phyloP scores from a whole-genome alignment of 2,888 invertebrate genomes.

The Globia sparganii region DNA sequence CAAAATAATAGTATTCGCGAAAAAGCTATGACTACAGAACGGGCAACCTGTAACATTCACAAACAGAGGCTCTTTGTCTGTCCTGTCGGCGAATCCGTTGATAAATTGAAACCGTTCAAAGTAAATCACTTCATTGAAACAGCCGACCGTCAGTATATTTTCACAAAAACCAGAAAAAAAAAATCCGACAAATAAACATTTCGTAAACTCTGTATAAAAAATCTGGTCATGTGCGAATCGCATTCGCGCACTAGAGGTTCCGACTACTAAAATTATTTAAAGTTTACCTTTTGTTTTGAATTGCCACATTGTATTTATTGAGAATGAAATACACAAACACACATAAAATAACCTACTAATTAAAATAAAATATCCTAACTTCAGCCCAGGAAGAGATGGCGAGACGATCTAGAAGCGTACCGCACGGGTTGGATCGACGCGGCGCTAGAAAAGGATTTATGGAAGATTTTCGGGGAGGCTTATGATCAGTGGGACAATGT shows the following conservation, averaged over 20 bases:
- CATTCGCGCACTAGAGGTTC: background rate
- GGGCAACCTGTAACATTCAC: conserved; percentile 38
- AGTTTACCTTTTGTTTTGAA: background rate
- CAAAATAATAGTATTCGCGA: conserved; percentile 1
- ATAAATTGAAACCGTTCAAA: conserved; percentile 40
- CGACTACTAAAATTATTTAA: background rate
- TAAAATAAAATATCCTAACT: no score
- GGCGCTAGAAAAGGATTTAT: no score
- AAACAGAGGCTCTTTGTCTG: conserved; percentile 34
- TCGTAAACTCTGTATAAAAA: background rate
- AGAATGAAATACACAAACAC: background rate
- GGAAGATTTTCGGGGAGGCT: no score
- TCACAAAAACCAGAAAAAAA: background rate
- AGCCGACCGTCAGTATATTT: conserved; percentile 7
- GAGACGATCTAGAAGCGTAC: no score
- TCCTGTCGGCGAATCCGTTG: conserved; percentile 3
- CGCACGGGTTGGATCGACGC: no score
- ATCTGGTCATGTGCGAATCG: background rate
- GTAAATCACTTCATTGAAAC: conserved; percentile 48
- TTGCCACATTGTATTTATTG: background rate
- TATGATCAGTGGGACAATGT: no score
- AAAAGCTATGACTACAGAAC: conserved; percentile 4
- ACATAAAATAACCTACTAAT: no score
- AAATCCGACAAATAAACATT: conserved; percentile 6
- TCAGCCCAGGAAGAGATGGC: no score